Evolutionary conservation across 2,888 invertebrate genomes (phyloP).

Genomic region (Idaea dimidiata): DNA sequence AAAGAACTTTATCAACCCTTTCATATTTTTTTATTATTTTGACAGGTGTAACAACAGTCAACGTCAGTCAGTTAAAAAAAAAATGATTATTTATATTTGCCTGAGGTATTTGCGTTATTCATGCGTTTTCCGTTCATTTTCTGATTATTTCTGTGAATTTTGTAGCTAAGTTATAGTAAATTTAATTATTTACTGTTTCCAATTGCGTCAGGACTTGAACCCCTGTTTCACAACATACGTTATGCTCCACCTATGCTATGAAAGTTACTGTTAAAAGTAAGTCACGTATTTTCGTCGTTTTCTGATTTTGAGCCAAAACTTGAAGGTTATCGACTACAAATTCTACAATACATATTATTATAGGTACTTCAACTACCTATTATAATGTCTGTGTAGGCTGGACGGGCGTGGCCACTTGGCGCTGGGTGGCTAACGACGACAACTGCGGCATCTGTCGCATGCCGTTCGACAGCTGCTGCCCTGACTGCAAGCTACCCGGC

Average conservation of each 20-base stretch:
- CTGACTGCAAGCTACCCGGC: constrained; percentile 97
- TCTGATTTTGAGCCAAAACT: not conserved
- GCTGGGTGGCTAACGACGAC: constrained; percentile 99
- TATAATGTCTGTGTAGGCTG: constrained; percentile 81
- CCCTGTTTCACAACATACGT: constrained; percentile 10
- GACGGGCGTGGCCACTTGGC: constrained; percentile 98
- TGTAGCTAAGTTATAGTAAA: not conserved
- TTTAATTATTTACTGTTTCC: not conserved
- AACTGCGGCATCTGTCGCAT: constrained; percentile 99
- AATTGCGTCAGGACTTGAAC: not conserved
- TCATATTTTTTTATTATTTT: too few relatives aligned
- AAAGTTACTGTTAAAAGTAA: constrained; percentile 84
- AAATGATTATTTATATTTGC: too few relatives aligned
- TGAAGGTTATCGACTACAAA: not conserved
- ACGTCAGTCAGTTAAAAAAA: not conserved
- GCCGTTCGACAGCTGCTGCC: constrained; percentile 99
- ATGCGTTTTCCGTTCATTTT: too few relatives aligned
- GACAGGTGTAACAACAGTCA: too few relatives aligned
- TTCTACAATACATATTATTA: not conserved
- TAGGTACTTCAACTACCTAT: constrained; percentile 6
- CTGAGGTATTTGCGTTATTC: too few relatives aligned
- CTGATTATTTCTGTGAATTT: not conserved
- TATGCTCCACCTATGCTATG: constrained; percentile 58
- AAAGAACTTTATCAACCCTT: too few relatives aligned
- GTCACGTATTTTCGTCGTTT: constrained; percentile 33